Evolutionary conservation across 2,888 invertebrate genomes (phyloP), one percentile per base, ranked within the genome.

Genomic region (Parnassius glacialis): DNA sequence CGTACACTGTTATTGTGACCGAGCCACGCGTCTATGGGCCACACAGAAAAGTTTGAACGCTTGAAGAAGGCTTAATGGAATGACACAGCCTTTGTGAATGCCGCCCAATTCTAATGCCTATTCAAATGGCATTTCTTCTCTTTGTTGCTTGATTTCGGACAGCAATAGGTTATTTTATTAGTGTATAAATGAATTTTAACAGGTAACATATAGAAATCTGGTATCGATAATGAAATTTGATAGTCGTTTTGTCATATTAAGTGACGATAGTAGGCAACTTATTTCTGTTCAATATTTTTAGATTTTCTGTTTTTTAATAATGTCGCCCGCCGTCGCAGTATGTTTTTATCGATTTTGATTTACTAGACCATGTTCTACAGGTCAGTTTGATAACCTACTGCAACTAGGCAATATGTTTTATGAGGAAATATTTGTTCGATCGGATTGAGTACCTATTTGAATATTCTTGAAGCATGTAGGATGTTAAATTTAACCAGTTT

Each of bases 21-120:
- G 72, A 69, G 83, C 86, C 86, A 88, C 90, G 89, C 87, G 87
- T 86, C 88, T 79, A 79, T 78, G 81, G 85, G 85, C 87, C 90
- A 89, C 90, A 90, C 90, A 86, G 83, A 83, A 77, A 75, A 81
- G 74, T 78, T 80, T 82, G 83, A 83, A 84, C 78, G 80, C 85
- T 86, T 87, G 84, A 90, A 91, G 90, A 82, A 88, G 88, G 88
- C 87, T 89, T 90, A 90, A 91, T 90, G 85, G 90, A 90, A 89
- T 91, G 90, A 90, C 90, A 90, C 79, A 80, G 85, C 85, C 90
- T 90, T 91, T 91, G 90, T 89, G 76, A 81, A 78, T 83, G 87
- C 91, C 91, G 91, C 90, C 90, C 90, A 91, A 90, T 90, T 90
- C 89, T 84, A 87, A 90, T 89, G 90, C 89, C 89, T 86, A 90